Evolutionary conservation across 2,113 vertebrate genomes (phyloP).

Genomic region (Chascanopsetta lugubris): DNA sequence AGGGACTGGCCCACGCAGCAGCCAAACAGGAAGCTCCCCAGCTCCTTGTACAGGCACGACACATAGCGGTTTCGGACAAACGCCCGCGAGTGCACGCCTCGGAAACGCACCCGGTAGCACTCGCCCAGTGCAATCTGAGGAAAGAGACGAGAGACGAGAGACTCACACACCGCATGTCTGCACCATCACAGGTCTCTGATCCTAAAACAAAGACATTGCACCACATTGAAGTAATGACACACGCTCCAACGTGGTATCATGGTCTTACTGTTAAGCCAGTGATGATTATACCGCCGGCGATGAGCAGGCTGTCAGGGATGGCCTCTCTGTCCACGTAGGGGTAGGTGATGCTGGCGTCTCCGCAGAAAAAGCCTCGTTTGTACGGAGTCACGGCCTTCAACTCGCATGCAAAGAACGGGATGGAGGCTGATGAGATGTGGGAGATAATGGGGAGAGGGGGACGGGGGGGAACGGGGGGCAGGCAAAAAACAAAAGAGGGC

Average conservation of each 20-base stretch:
- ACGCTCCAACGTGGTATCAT: background rate
- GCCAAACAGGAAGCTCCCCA: slow-evolving; percentile 86
- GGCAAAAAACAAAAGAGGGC: slow-evolving; percentile 53
- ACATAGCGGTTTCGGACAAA: slow-evolving; percentile 76
- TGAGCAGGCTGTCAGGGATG: slow-evolving; percentile 77
- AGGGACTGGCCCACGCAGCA: slow-evolving; percentile 84
- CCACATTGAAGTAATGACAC: background rate
- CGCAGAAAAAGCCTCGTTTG: slow-evolving; percentile 83
- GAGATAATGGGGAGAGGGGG: background rate
- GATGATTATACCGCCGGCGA: slow-evolving; percentile 79
- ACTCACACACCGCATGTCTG: background rate
- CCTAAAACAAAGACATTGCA: slow-evolving; percentile 9
- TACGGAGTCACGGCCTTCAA: slow-evolving; percentile 77
- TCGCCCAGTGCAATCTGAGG: slow-evolving; percentile 81
- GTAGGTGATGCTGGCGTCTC: slow-evolving; percentile 81
- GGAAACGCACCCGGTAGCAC: slow-evolving; percentile 72
- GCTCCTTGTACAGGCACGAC: slow-evolving; percentile 84
- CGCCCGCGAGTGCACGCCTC: slow-evolving; percentile 61
- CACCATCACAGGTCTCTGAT: background rate
- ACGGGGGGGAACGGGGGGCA: no score
- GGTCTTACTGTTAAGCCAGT: slow-evolving; percentile 77
- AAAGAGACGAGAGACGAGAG: background rate
- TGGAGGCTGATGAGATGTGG: slow-evolving; percentile 75
- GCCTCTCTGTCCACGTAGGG: slow-evolving; percentile 69
- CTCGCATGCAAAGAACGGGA: slow-evolving; percentile 84